These are phyloP conservation scores for Tilapia sparmanii DNA, from an alignment of 2,113 vertebrate species.

Conservation along the genomic window DNA sequence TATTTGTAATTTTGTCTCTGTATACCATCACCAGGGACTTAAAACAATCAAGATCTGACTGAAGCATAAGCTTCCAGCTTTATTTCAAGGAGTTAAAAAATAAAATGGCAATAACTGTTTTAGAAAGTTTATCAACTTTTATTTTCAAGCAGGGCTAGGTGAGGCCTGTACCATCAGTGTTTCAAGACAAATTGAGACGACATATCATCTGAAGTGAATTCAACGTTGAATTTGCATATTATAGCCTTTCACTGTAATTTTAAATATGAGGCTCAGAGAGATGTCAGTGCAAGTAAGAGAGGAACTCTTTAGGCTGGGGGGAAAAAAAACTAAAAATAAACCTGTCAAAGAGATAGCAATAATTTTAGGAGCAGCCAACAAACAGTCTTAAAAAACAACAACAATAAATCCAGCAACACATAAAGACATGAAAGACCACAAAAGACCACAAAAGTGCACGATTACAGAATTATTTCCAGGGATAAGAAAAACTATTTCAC, in stretches of 20 bases:
- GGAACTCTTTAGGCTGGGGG: background rate
- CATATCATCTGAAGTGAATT: background rate
- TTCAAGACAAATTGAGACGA: background rate
- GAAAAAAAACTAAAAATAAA: background rate
- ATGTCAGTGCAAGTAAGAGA: background rate
- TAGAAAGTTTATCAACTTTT: background rate
- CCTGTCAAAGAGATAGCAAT: background rate
- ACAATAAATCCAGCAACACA: background rate
- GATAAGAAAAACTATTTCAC: background rate
- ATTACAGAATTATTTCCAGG: background rate
- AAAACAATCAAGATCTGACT: background rate
- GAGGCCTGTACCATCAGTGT: background rate
- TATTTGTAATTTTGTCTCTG: background rate
- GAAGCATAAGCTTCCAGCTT: background rate
- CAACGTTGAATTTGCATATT: background rate
- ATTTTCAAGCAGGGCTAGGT: background rate
- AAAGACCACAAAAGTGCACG: background rate
- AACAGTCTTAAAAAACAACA: background rate
- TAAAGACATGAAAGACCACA: background rate
- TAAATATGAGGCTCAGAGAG: background rate
- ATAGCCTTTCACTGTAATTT: background rate
- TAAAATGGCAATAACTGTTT: background rate
- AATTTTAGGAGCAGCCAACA: background rate
- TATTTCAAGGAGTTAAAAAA: background rate
- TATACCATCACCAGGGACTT: background rate